Base-by-base conservation (phyloP, 2,113 vertebrate species). In the Trachemys scripta region DNA sequence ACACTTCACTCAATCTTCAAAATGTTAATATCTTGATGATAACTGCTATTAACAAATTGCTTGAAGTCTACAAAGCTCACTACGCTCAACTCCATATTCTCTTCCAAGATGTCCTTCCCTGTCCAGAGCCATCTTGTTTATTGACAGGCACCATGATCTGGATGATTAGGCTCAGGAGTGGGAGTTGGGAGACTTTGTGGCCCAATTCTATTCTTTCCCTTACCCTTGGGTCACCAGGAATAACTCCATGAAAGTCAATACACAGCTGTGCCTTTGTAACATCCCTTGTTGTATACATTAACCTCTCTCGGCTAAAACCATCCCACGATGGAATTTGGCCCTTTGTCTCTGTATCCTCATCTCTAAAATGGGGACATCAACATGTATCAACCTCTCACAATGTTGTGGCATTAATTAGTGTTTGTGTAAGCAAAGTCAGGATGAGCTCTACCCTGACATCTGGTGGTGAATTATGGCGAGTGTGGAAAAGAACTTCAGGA, bases 141-240 rank as follows among this genome's bases (percentile, higher is more conserved):
- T 0, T 0, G 56, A 69, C 0, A 84, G 17, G 75, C 38, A 78
- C 42, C 5, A 14, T 78, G 75, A 47, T 27, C 24, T 47, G 42
- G 25, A 47, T 4, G 42, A 6, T 78, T 27, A 27, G 11, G 42
- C 42, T 78, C 75, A 78, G 45, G 45, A 45, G 24, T 45, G 25
- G 65, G 19, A 72, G n/a, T 69, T 20, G 16, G 16, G 65, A 38
- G 35, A 72, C n/a, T n/a, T 38, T n/a, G 42, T 47, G 24, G 11
- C 45, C 42, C 42, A 29, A 8, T 0, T 76, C 85, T 56, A 65
- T 6, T 13, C 78, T 72, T 38, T 51, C 49, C 0, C 0, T 85
- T 42, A 80, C 1, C 0, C 9, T 16, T 3, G 7, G 10, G 9
- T 59, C 79, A 88, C 49, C 80, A 86, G 16, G 57, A 29, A 22